phyloP scores from a whole-genome alignment of 2,797 vertebrate species.

The Pterois miles region DNA sequence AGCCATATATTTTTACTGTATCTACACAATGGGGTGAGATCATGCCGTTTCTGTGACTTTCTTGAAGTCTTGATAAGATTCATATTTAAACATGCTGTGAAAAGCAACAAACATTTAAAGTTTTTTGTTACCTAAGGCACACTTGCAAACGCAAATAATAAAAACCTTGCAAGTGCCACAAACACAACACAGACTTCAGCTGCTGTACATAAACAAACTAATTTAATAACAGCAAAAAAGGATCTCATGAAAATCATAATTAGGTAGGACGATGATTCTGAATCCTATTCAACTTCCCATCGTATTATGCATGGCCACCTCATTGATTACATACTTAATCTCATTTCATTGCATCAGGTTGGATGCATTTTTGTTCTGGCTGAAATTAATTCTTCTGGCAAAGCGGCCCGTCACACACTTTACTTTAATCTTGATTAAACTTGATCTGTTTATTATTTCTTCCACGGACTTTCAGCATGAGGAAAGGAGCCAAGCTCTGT shows the following conservation, averaged over 20 bases:
- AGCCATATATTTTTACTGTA: neutral
- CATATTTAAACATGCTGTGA: neutral
- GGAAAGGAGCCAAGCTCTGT: constrained; percentile 35
- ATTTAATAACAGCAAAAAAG: constrained; percentile 5
- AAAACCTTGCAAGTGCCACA: constrained; percentile 5
- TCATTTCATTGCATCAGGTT: neutral
- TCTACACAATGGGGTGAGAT: neutral
- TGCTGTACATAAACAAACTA: neutral
- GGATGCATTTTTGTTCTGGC: constrained; percentile 16
- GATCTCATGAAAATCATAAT: neutral
- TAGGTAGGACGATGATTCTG: neutral
- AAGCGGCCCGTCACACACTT: constrained; percentile 21
- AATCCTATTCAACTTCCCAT: neutral
- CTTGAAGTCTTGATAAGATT: constrained; percentile 16
- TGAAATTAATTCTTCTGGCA: constrained; percentile 22
- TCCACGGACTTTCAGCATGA: constrained; percentile 38
- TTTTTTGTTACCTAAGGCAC: neutral
- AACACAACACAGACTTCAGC: constrained; percentile 13
- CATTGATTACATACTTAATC: neutral
- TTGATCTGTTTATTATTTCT: constrained; percentile 70
- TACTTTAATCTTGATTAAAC: constrained; percentile 61
- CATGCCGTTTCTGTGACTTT: neutral
- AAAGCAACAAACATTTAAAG: neutral
- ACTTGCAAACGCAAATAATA: constrained; percentile 10
- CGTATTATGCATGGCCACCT: constrained; percentile 8